phyloP scores from a whole-genome alignment of 2,797 vertebrate genomes.

The Lateolabrax maculatus region DNA sequence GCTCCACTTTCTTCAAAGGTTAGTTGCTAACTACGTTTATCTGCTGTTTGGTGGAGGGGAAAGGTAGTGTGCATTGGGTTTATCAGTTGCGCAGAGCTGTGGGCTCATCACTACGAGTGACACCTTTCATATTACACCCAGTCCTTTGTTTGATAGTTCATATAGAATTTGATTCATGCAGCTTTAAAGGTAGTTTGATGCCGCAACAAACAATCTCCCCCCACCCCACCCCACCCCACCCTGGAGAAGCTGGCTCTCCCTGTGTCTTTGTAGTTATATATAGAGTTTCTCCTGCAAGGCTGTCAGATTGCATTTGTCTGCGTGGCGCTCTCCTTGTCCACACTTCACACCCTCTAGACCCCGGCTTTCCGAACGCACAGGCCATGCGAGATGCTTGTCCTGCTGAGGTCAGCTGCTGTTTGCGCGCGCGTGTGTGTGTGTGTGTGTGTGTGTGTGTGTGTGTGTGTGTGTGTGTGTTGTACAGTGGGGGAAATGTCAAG shows the following conservation, averaged over 20 bases:
- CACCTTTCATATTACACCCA: no score
- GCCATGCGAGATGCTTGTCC: slow-evolving; percentile 50
- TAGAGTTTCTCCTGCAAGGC: slow-evolving; percentile 76
- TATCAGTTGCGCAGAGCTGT: no score
- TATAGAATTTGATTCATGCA: no score
- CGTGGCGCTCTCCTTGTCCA: slow-evolving; percentile 63
- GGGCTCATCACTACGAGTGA: no score
- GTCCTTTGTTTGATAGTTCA: no score
- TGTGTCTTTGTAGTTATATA: slow-evolving; percentile 75
- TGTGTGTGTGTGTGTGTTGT: slow-evolving; percentile 32
- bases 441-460: slow-evolving; percentile 26
- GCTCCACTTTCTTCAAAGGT: not conserved
- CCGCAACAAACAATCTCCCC: slow-evolving; percentile 43
- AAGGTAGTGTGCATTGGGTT: not conserved
- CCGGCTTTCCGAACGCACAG: slow-evolving; percentile 46
- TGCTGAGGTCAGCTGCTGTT: slow-evolving; percentile 73
- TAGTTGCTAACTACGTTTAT: not conserved
- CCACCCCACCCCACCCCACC: slow-evolving; percentile 4
- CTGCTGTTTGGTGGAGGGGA: not conserved
- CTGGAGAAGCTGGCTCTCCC: slow-evolving; percentile 57
- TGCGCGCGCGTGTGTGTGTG: not conserved
- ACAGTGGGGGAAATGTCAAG: slow-evolving; percentile 51
- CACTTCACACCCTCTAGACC: slow-evolving; percentile 68
- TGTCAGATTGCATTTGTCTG: slow-evolving; percentile 77
- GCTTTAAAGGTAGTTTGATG: slow-evolving; percentile 44